Conservation (phyloP, 2,797 vertebrate genomes). For the Pogonophryne albipinna region DNA sequence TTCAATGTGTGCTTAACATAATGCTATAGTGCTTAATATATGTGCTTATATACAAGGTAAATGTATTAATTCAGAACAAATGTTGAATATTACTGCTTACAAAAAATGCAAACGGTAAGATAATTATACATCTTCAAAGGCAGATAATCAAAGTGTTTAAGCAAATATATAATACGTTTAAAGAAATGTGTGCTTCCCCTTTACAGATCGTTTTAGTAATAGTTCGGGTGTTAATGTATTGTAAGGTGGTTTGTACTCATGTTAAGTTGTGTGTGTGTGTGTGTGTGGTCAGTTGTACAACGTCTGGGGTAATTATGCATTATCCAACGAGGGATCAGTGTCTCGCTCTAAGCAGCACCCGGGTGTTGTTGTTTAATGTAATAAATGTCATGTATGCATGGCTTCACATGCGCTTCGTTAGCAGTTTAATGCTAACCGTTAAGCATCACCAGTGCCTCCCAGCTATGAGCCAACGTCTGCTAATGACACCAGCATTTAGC, state of each 20-base stretch:
- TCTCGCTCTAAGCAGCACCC: conserved; percentile 74
- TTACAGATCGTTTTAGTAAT: background rate
- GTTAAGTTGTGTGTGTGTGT: conserved; percentile 13
- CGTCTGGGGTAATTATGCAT: conserved; percentile 76
- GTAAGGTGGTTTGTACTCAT: background rate
- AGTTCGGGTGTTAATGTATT: background rate
- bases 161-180: background rate
- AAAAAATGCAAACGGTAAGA: background rate
- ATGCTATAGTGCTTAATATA: too few species aligned
- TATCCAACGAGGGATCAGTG: conserved; percentile 72
- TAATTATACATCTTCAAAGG: background rate
- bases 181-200: background rate
- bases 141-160: background rate
- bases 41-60: background rate
- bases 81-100: background rate
- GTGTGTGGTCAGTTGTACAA: conserved; percentile 47
- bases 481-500: conserved; percentile 81
- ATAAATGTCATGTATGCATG: conserved; percentile 88
- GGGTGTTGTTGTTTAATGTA: conserved; percentile 85
- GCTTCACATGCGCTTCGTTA: conserved; percentile 83
- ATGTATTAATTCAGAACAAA: background rate
- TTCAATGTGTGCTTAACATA: background rate
- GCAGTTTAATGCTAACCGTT: conserved; percentile 75
- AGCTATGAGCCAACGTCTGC: conserved; percentile 75
- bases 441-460: conserved; percentile 77